Base-by-base conservation (phyloP, 2,797 vertebrate species). In the Sparus aurata region DNA sequence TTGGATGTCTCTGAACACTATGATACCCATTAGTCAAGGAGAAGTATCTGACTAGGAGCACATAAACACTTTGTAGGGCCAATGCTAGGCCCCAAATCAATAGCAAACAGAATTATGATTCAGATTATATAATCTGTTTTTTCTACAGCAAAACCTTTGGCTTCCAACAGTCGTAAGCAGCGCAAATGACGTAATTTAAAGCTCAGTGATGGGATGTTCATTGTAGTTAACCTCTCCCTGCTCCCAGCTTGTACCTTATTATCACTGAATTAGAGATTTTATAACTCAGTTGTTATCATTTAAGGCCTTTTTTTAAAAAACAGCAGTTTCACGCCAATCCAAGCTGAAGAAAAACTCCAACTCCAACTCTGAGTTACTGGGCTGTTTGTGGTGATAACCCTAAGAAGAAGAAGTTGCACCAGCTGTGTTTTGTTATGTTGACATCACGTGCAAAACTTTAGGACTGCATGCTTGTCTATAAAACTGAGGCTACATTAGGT, bases 401-500 rank as follows among this genome's bases (percentile, higher is more conserved):
- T 4, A 11, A 41, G 47, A 57, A 62, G 34, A 38, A 38, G 34
- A 79, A 43, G 18, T 30, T 57, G 16, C 18, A 50, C 22, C 38
- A 18, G 23, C 5, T 25, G 27, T 57, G n/a, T 71, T 69, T 75
- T 54, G 23, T 20, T 15, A 27, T 41, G 22, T 70, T 43, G 25
- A 63, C 13, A 30, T 61, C 50, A 57, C 7, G 1, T 45, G 30
- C 13, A 1, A 4, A 41, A 25, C 17, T 62, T 73, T n/a, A 61
- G 12, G 5, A 54, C 49, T 41, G 16, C 23, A 43, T 12, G 49
- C 69, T 60, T 67, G 30, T 45, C n/a, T 13, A 18, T 45, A 66
- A 68, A 80, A 54, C 23, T 5, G n/a, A 75, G 43, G 22, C 3
- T 23, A 43, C 5, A 12, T 34, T 23, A 16, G 20, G n/a, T 72